Percentiles rank a stretch among this genome's conserved stretches.
Conservation (phyloP, 2,113 vertebrate species). For the Tachuris rubrigastra region DNA sequence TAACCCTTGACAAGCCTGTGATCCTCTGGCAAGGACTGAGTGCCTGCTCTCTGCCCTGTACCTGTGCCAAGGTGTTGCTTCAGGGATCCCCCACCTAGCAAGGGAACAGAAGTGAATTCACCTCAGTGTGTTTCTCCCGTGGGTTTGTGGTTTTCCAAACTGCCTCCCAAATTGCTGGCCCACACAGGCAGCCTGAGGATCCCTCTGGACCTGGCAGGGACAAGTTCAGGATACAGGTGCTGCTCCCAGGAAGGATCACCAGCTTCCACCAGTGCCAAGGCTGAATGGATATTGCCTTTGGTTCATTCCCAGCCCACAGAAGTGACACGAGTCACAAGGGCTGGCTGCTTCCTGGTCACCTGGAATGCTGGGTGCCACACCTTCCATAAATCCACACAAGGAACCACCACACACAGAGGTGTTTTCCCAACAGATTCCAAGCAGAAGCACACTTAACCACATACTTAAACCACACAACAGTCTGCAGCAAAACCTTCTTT, state of each 20-base stretch:
- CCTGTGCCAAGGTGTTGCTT: background rate
- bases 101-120: background rate
- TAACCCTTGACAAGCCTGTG: background rate
- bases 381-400: background rate
- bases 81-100: background rate
- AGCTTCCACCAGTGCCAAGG: background rate
- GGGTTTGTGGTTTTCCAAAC: background rate
- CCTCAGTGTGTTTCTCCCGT: no score
- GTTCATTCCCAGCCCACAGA: background rate
- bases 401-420: background rate
- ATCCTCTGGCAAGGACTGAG: background rate
- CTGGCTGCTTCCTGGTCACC: background rate
- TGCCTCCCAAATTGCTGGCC: background rate
- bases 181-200: background rate
- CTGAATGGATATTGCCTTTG: rapidly evolving
- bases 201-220: background rate
- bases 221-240: background rate
- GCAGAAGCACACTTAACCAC: background rate
- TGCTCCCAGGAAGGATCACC: background rate
- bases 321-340: background rate
- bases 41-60: background rate
- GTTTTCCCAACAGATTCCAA: background rate
- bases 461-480: background rate
- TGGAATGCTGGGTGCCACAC: background rate
- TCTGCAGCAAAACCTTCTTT: background rate